Conservation (phyloP, 1,140 invertebrate genomes). For the Andricus grossulariae region DNA sequence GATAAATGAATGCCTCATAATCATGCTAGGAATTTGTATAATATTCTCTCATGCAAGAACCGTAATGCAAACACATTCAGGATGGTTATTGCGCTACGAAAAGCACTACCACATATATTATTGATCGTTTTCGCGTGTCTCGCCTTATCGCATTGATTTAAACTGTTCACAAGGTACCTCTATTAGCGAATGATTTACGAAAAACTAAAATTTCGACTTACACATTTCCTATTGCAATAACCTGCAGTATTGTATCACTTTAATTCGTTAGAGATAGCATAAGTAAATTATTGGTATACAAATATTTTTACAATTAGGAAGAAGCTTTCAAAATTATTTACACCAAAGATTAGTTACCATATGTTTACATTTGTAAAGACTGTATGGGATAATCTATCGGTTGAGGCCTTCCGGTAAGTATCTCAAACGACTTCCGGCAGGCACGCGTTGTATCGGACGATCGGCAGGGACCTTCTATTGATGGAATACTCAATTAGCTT, state of each 20-base stretch:
- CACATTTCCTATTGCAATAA: too few relatives aligned
- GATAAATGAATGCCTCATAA: constrained; percentile 37
- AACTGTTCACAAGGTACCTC: too few relatives aligned
- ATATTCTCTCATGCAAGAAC: constrained; percentile 29
- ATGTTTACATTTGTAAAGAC: constrained; percentile 47
- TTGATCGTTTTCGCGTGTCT: too few relatives aligned
- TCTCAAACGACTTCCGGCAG: constrained; percentile 71
- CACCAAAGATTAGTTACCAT: constrained; percentile 41
- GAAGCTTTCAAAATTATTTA: neutral
- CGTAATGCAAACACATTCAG: constrained; percentile 28
- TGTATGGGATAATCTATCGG: constrained; percentile 66
- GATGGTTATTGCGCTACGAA: constrained; percentile 31
- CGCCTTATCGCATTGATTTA: too few relatives aligned
- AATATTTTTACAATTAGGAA: neutral
- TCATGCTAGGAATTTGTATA: constrained; percentile 39
- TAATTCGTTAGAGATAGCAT: too few relatives aligned
- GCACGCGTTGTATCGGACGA: constrained; percentile 66
- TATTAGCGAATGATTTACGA: too few relatives aligned
- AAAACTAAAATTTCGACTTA: too few relatives aligned
- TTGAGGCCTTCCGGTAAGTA: constrained; percentile 68
- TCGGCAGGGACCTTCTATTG: constrained; percentile 70
- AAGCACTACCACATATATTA: neutral
- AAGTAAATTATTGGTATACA: neutral
- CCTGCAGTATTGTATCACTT: too few relatives aligned
- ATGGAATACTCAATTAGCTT: constrained; percentile 73